Evolutionary conservation across 2,113 vertebrate species (phyloP).

Genomic region (Hippocampus barbouri): DNA sequence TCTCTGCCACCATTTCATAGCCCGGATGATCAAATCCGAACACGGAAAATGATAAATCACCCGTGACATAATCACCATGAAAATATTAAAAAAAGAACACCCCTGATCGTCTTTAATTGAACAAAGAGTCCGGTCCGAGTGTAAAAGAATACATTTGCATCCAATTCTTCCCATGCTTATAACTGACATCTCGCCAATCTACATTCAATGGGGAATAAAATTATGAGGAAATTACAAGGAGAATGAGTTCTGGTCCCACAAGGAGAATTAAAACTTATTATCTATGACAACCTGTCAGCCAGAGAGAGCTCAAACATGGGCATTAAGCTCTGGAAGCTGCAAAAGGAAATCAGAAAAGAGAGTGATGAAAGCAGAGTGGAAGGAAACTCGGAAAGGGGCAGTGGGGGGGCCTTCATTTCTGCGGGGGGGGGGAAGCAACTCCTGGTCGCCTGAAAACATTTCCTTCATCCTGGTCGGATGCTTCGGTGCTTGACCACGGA

Average conservation of each 20-base stretch:
- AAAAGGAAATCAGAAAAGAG: conserved; percentile 47
- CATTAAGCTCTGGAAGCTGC: conserved; percentile 60
- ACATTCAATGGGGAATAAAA: conserved; percentile 73
- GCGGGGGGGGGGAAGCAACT: conserved; percentile 18
- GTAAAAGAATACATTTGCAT: conserved; percentile 49
- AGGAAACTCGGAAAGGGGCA: conserved; percentile 55
- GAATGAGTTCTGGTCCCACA: conserved; percentile 70
- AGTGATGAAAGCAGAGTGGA: conserved; percentile 50
- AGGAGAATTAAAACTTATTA: conserved; percentile 79
- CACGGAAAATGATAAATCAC: conserved; percentile 3
- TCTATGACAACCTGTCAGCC: conserved; percentile 78
- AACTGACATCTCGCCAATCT: conserved; percentile 71
- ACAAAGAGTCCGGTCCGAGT: conserved; percentile 46
- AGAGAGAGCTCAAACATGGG: conserved; percentile 67
- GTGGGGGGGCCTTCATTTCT: conserved; percentile 47
- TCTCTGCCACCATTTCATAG: background rate
- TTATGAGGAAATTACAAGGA: conserved; percentile 75
- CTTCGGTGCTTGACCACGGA: background rate
- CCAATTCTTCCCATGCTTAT: conserved; percentile 44
- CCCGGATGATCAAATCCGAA: background rate
- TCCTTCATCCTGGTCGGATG: conserved; percentile 37
- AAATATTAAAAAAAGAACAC: conserved; percentile 26
- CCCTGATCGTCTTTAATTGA: conserved; percentile 43
- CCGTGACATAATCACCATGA: conserved; percentile 28
- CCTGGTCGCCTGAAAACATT: conserved; percentile 33